Evolutionary conservation across 2,888 invertebrate species (phyloP).

Genomic region (Bombyx huttoni): DNA sequence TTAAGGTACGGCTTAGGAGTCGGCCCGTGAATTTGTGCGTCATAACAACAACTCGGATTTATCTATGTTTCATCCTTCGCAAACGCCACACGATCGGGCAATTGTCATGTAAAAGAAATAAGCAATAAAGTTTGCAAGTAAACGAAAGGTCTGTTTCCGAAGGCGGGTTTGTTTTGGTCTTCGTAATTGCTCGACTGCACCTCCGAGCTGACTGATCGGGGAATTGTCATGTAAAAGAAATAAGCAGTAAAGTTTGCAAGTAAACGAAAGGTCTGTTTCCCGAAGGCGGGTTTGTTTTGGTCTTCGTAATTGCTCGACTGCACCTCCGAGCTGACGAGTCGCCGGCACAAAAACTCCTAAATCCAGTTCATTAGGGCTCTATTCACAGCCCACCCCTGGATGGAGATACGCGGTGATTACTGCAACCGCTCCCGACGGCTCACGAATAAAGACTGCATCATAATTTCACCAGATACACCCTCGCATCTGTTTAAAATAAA

Average conservation of each 20-base stretch:
- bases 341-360: slow-evolving; percentile 70
- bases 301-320: slow-evolving; percentile 66
- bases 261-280: slow-evolving; percentile 2
- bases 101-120: background rate
- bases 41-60: slow-evolving; percentile 34
- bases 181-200: slow-evolving; percentile 68
- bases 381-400: slow-evolving; percentile 70
- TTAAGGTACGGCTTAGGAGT: slow-evolving; percentile 26
- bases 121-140: slow-evolving; percentile 41
- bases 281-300: slow-evolving; percentile 57
- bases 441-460: slow-evolving; percentile 73
- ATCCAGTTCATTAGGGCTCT: slow-evolving; percentile 73
- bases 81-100: background rate
- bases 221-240: background rate
- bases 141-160: slow-evolving; percentile 6
- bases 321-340: slow-evolving; percentile 65
- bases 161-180: slow-evolving; percentile 60
- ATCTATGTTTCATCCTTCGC: slow-evolving; percentile 15
- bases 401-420: slow-evolving; percentile 73
- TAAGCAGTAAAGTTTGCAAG: slow-evolving; percentile 41
- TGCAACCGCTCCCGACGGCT: slow-evolving; percentile 73
- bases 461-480: slow-evolving; percentile 72
- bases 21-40: slow-evolving; percentile 45
- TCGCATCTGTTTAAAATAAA: slow-evolving; percentile 31
- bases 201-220: slow-evolving; percentile 45